phyloP scores from a whole-genome alignment of 2,797 vertebrate species.

The Dipus sagitta region DNA sequence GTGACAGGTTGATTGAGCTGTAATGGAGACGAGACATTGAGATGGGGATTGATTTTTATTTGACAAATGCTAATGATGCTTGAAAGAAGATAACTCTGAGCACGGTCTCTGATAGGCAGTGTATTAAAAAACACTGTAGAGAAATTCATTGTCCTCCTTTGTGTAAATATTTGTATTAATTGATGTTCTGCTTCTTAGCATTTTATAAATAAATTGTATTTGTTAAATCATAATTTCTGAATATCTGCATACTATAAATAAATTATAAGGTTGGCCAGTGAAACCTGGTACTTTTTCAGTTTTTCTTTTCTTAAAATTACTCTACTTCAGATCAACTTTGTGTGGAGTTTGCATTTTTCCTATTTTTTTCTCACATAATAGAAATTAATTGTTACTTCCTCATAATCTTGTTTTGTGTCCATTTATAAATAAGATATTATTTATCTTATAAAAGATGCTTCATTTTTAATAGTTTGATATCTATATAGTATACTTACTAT shows the following conservation, averaged over 20 bases:
- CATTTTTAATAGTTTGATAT: neutral
- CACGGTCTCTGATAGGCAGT: conserved; percentile 59
- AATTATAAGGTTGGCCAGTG: neutral
- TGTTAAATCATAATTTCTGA: conserved; percentile 15
- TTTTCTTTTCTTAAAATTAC: neutral
- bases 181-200: conserved; percentile 13
- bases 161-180: conserved; percentile 60
- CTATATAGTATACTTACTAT: neutral
- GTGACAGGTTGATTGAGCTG: conserved; percentile 61
- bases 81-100: conserved; percentile 56
- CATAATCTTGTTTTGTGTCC: neutral
- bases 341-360: neutral
- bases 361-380: neutral
- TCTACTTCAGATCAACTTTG: conserved; percentile 8
- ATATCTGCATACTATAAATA: conserved; percentile 4
- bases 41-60: conserved; percentile 71
- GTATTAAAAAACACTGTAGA: conserved; percentile 62
- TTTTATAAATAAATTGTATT: conserved; percentile 6
- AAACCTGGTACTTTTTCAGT: neutral
- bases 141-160: neutral
- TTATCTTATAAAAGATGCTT: neutral
- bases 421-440: neutral
- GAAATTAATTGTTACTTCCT: neutral
- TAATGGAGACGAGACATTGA: conserved; percentile 66
- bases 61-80: conserved; percentile 71